Base-by-base conservation (phyloP, 2,888 invertebrate genomes). In the Coenonympha glycerion region DNA sequence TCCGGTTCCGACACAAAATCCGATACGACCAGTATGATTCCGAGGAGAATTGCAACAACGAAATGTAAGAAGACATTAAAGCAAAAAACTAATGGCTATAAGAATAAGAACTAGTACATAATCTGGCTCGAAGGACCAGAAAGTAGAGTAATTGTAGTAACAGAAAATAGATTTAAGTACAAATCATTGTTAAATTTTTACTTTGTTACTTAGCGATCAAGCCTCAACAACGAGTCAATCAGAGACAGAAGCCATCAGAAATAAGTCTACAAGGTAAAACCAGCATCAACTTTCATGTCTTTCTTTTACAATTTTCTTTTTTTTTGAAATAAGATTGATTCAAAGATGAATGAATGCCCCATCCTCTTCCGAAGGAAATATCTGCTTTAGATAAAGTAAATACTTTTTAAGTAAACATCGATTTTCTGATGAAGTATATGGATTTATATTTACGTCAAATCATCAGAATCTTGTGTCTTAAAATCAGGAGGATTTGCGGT, bases 191-290 rank as follows among this genome's bases (percentile, higher is more conserved):
- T 33, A 21, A 44, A 21, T 6, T 15, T 44, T 45, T 39, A 40
- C 26, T 30, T 47, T 33, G 2, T 46, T 28, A 31, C 21, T 39
- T 34, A 56, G 50, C 54, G 24, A 16, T 42, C 21, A 52, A 28
- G 21, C 9, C 39, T 4, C 46, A 46, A 15, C 26, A 47, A 33
- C 41, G 36, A 31, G 26, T 15, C 8, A 40, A 39, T 44, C 47
- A 57, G 9, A 49, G 47, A 39, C 36, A 42, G 47, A 28, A 44
- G 26, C 49, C 56, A 6, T n/a, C 42, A 8, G 53, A 56, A 13
- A 42, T 44, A 13, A 49, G 36, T 39, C 39, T 37, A 11, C 37
- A 50, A 36, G 54, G 54, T 54, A 52, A 47, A 37, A 36, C 6
- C 9, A 26, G 18, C 13, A 2, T 6, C 13, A 18, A 6, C 3